A percentile compares a stretch with the other conserved stretches of the same genome.
These are phyloP conservation scores for Ia io DNA, from an alignment of 2,113 vertebrate genomes.

Conservation along the genomic window DNA sequence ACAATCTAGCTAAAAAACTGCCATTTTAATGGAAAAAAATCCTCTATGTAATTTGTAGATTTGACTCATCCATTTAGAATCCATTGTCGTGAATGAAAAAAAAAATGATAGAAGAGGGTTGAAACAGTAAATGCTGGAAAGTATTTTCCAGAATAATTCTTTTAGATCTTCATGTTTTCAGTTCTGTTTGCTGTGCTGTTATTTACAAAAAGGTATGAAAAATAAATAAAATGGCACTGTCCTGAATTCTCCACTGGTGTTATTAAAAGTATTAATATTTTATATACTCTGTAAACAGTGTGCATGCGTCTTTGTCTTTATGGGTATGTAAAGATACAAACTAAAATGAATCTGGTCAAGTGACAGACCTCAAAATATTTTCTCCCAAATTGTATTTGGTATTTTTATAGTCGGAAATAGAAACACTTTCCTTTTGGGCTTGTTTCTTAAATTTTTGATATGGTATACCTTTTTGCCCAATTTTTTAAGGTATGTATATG, in stretches of 20 bases:
- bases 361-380: background rate
- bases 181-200: slow-evolving; percentile 65
- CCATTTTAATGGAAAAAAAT: slow-evolving; percentile 39
- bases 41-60: slow-evolving; percentile 41
- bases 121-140: slow-evolving; percentile 59
- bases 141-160: slow-evolving; percentile 65
- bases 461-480: background rate
- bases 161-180: slow-evolving; percentile 74
- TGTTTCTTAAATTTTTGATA: background rate
- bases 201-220: background rate
- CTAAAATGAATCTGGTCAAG: background rate
- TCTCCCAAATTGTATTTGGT: background rate
- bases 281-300: background rate
- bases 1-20: slow-evolving; percentile 31
- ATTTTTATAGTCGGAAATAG: background rate
- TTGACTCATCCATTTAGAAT: slow-evolving; percentile 69
- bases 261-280: slow-evolving; percentile 15
- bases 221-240: slow-evolving; percentile 6
- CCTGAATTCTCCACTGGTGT: background rate
- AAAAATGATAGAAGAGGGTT: slow-evolving; percentile 59
- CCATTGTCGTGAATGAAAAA: slow-evolving; percentile 59
- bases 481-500: background rate
- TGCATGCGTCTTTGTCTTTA: background rate
- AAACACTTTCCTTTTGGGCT: background rate
- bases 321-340: background rate